Conservation (phyloP, 2,888 invertebrate species). For the Dryadula phaetusa region DNA sequence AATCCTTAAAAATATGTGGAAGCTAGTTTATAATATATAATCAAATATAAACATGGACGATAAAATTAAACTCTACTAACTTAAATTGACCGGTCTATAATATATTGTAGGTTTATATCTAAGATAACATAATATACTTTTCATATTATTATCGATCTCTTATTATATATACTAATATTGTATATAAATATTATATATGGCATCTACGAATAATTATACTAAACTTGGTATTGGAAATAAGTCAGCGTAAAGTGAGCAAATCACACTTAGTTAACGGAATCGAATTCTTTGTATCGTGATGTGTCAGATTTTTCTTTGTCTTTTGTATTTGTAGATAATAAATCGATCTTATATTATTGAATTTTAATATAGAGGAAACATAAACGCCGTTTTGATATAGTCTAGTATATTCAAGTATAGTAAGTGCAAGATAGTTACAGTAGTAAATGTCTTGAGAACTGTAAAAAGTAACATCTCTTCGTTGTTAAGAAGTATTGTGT, state of each 20-base stretch:
- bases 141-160: background rate
- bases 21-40: background rate
- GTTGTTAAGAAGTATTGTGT: too few relatives aligned
- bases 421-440: too few relatives aligned
- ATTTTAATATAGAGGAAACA: too few relatives aligned
- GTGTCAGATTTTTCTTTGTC: background rate
- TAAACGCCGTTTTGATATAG: too few relatives aligned
- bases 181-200: background rate
- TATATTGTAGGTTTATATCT: background rate
- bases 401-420: too few relatives aligned
- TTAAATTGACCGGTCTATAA: conserved; percentile 5
- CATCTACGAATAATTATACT: background rate
- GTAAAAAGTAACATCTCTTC: too few relatives aligned
- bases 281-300: background rate
- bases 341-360: too few relatives aligned
- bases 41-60: too few relatives aligned
- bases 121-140: background rate
- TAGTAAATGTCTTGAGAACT: too few relatives aligned
- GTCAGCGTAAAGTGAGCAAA: background rate
- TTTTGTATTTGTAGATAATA: background rate
- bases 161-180: background rate
- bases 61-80: background rate
- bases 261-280: background rate
- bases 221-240: background rate
- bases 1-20: background rate